Conservation (phyloP, 1,140 invertebrate genomes). For the Psix sp. region DNA sequence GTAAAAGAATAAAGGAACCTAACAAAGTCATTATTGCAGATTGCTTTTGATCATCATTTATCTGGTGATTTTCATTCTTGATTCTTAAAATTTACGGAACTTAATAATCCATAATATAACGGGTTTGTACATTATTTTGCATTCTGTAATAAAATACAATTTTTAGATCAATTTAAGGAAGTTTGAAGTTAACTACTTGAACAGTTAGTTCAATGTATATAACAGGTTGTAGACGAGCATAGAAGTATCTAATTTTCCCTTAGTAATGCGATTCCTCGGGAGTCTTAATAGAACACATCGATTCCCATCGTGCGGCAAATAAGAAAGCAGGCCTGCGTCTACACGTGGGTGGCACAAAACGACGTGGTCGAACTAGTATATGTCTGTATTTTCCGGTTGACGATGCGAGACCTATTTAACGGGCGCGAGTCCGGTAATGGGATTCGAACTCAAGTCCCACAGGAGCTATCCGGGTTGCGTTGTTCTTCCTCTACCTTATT, state of each 20-base stretch:
- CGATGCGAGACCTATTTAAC: constrained; percentile 79
- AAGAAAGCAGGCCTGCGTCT: constrained; percentile 61
- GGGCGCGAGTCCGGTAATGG: constrained; percentile 78
- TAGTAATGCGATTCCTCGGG: constrained; percentile 55
- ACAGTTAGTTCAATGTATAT: constrained; percentile 12
- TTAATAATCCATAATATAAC: too few species aligned
- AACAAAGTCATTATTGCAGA: constrained; percentile 27
- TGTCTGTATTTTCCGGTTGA: constrained; percentile 77
- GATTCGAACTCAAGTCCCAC: constrained; percentile 75
- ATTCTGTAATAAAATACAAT: not conserved
- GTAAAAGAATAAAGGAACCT: constrained; percentile 5
- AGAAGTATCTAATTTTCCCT: constrained; percentile 55
- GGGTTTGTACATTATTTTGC: too few species aligned
- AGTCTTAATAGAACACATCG: constrained; percentile 67
- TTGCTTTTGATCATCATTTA: constrained; percentile 17
- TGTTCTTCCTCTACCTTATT: constrained; percentile 59
- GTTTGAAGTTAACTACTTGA: constrained; percentile 1
- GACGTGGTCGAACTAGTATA: constrained; percentile 61
- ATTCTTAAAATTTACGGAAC: too few species aligned
- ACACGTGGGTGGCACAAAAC: constrained; percentile 58
- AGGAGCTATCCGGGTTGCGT: constrained; percentile 71
- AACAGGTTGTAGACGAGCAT: constrained; percentile 14
- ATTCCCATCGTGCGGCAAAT: constrained; percentile 71
- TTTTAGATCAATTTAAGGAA: constrained; percentile 11
- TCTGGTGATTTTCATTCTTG: not conserved